Conservation (phyloP, 2,797 vertebrate species). For the Liasis olivaceus region DNA sequence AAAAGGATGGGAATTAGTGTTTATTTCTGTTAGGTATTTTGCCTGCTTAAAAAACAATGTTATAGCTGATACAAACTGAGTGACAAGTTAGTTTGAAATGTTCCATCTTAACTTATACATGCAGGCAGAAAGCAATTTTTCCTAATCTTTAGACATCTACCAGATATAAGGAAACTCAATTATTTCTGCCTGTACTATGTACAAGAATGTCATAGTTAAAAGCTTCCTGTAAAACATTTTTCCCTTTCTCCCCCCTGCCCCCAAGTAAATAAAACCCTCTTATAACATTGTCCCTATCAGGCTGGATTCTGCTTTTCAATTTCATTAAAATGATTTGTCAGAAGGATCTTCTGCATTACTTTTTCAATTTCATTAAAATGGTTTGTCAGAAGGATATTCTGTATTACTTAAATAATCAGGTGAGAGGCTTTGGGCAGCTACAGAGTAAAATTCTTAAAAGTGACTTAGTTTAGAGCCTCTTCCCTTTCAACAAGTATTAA, state of each 20-base stretch:
- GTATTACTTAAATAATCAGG: conserved; percentile 8
- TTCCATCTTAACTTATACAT: conserved; percentile 49
- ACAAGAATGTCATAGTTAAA: conserved; percentile 3
- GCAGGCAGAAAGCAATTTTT: conserved; percentile 36
- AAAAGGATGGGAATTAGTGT: neutral
- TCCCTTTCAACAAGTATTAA: neutral
- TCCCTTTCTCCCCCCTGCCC: conserved; percentile 18
- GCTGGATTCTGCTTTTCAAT: neutral
- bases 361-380: neutral
- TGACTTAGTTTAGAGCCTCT: conserved; percentile 9
- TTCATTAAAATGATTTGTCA: neutral
- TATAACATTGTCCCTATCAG: conserved; percentile 20
- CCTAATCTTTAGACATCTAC: conserved; percentile 34
- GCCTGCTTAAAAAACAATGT: conserved; percentile 2
- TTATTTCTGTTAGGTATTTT: neutral
- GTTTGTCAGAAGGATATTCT: neutral
- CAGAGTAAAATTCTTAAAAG: conserved; percentile 17
- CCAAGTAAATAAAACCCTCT: conserved; percentile 30
- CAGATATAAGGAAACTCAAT: conserved; percentile 38
- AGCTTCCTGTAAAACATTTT: conserved; percentile 51
- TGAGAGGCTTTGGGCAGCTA: neutral
- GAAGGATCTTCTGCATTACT: neutral
- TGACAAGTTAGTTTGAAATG: conserved; percentile 30
- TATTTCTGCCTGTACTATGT: conserved; percentile 13
- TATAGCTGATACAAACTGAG: conserved; percentile 59